Base-by-base conservation (phyloP, 1,140 invertebrate genomes). In the Plectrocnemia conspersa region DNA sequence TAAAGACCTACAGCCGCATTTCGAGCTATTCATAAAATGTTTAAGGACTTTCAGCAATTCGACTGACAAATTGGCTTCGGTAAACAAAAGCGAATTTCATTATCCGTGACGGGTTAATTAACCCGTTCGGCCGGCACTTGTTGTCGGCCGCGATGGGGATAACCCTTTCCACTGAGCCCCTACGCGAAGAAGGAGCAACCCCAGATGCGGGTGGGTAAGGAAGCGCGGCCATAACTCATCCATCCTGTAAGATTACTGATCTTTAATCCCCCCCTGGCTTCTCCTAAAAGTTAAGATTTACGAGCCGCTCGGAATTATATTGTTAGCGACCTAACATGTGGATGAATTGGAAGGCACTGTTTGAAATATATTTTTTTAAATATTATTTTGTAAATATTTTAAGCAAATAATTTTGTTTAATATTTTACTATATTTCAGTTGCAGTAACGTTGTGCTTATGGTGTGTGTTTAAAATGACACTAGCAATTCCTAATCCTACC, bases 261-360 rank as follows among this genome's bases (percentile, higher is more conserved):
- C 80, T 82, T 81, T 82, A 82, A 82, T 82, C 80, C 80, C 76
- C 77, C 75, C 75, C 71, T 70, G 66, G 69, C 70, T 72, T 76
- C 76, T 74, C 77, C 58, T 79, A 79, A 80, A 82, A 81, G 77
- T 81, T 81, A 79, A 82, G 80, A 82, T 82, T 82, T 82, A 82
- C 76, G 78, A 76, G 70, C 68, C 61, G 67, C 68, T 67, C 72
- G 77, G 78, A 76, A 80, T 81, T 81, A 81, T 78, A 77, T 75
- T 75, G 74, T 77, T 70, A 71, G 71, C 68, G 68, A 69, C 68
- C 67, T 70, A 70, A 68, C 69, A 67, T 65, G 63, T 65, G 67
- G 65, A 63, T 63, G 56, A 50, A 55, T 61, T 61, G 63, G 63
- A 58, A 58, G 61, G 54, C n/a, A 29, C 7, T 29, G n/a, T 29